phyloP scores from a whole-genome alignment of 2,888 invertebrate genomes.

The Anticlea derivata region DNA sequence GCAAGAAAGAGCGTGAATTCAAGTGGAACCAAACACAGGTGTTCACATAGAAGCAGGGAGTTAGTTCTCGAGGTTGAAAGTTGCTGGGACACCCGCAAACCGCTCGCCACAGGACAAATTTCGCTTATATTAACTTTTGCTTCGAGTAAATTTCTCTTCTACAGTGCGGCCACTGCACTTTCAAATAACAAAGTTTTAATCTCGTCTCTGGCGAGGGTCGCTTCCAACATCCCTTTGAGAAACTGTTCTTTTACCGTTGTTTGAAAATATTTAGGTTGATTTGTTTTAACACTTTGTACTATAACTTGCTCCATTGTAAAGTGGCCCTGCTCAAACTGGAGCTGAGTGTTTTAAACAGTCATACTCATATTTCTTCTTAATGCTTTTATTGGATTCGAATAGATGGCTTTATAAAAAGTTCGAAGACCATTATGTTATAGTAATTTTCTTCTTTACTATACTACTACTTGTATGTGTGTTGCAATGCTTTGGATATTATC shows the following conservation, averaged over 20 bases:
- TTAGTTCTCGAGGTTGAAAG: constrained; percentile 59
- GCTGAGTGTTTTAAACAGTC: not conserved
- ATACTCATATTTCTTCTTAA: not conserved
- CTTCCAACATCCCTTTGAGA: constrained; percentile 39
- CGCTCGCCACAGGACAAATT: constrained; percentile 74
- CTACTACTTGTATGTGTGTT: not conserved
- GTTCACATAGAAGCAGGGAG: constrained; percentile 48
- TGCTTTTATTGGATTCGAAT: not conserved
- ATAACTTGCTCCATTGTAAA: constrained; percentile 11
- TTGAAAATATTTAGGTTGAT: constrained; percentile 32
- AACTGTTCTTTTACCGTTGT: constrained; percentile 37
- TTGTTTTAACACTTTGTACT: constrained; percentile 20
- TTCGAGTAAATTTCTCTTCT: constrained; percentile 74
- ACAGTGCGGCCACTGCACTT: constrained; percentile 73
- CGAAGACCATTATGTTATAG: not conserved
- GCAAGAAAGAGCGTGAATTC: constrained; percentile 36
- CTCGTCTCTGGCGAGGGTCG: constrained; percentile 54
- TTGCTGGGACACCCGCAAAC: constrained; percentile 60
- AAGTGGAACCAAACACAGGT: constrained; percentile 56
- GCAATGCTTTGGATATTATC: not conserved
- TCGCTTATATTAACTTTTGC: constrained; percentile 81
- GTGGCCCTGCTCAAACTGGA: not conserved
- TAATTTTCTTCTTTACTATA: not conserved
- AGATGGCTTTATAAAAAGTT: not conserved
- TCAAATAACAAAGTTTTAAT: constrained; percentile 79